phyloP scores from a whole-genome alignment of 2,888 invertebrate species.

The Crocallis elinguaria region DNA sequence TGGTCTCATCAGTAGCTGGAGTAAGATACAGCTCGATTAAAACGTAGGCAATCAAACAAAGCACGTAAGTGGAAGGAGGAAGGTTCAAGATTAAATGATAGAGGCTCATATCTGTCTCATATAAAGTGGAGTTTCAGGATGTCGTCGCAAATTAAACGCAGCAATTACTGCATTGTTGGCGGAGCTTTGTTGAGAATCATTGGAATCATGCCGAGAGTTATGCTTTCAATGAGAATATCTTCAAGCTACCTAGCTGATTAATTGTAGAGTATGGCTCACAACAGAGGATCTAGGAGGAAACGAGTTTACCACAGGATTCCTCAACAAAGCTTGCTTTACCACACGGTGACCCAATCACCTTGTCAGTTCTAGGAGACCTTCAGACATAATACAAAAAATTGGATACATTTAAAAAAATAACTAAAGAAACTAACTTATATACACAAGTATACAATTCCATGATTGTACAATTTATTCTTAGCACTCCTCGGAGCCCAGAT shows the following conservation, averaged over 20 bases:
- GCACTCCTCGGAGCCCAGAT: no score
- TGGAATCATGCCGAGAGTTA: conserved; percentile 5
- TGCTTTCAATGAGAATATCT: neutral
- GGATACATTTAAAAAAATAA: no score
- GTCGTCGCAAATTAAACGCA: conserved; percentile 23
- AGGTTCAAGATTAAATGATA: neutral
- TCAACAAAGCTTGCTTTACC: no score
- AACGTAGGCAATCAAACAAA: neutral
- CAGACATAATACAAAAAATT: no score
- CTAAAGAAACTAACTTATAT: no score
- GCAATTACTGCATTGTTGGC: conserved; percentile 26
- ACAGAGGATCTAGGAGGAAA: no score
- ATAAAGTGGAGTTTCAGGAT: conserved; percentile 3
- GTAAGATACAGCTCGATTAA: conserved; percentile 6
- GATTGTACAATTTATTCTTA: no score
- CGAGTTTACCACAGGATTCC: no score
- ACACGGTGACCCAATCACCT: no score
- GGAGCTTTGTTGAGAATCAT: conserved; percentile 1
- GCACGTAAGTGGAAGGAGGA: neutral
- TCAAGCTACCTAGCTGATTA: neutral
- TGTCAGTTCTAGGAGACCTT: no score
- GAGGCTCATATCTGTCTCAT: neutral
- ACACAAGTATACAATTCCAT: no score
- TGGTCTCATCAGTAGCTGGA: conserved; percentile 10
- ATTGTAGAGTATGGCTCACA: no score